Conservation (phyloP, 2,888 invertebrate genomes). For the Orchesellides sinensis region DNA sequence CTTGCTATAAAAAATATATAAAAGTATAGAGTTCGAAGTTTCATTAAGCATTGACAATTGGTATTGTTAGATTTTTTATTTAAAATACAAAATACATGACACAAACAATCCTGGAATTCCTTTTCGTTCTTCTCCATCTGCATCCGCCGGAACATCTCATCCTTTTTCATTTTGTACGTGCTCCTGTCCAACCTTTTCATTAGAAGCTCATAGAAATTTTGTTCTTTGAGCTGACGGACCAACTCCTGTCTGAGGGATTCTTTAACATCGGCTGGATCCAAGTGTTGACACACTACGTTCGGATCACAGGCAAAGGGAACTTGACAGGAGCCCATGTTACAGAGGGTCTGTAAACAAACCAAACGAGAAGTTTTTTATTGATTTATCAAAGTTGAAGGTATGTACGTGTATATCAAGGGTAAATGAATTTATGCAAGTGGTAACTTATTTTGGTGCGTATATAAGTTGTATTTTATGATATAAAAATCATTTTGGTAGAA, state of each 20-base stretch:
- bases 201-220: conserved; percentile 39
- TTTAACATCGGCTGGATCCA: conserved; percentile 26
- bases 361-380: conserved; percentile 25
- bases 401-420: background rate
- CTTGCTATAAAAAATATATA: conserved; percentile 60
- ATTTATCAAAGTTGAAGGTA: conserved; percentile 20
- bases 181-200: conserved; percentile 62
- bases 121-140: conserved; percentile 71
- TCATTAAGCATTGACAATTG: background rate
- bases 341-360: conserved; percentile 13
- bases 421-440: background rate
- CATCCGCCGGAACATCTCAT: conserved; percentile 68
- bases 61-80: background rate
- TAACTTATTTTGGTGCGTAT: background rate
- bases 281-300: conserved; percentile 25
- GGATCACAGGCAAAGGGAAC: conserved; percentile 33
- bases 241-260: conserved; percentile 47
- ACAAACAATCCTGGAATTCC: conserved; percentile 71
- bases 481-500: background rate
- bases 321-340: conserved; percentile 14
- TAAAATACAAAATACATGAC: conserved; percentile 63
- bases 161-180: conserved; percentile 63
- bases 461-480: no score
- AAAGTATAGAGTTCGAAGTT: conserved; percentile 4
- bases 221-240: conserved; percentile 43